Percentiles rank a stretch among this genome's conserved stretches.
Evolutionary conservation across 1,140 invertebrate species (phyloP).

Genomic region (Trigoniulus corallinus): DNA sequence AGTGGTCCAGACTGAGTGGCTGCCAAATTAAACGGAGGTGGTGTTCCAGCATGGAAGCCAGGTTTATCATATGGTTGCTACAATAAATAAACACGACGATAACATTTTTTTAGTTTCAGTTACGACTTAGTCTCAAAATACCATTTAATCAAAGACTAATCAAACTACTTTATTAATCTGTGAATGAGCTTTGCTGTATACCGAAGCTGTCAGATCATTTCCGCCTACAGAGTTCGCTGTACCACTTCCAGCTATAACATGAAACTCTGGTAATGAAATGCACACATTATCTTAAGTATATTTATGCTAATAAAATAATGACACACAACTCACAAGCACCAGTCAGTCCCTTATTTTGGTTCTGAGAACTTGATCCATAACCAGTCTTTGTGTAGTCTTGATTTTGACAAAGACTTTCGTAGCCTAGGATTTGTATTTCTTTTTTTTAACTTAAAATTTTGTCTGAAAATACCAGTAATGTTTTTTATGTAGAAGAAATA

Average conservation of each 20-base stretch:
- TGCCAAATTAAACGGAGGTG: slow-evolving; percentile 56
- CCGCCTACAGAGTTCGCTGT: slow-evolving; percentile 23
- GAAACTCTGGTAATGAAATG: not conserved
- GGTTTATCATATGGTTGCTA: slow-evolving; percentile 64
- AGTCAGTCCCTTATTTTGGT: slow-evolving; percentile 33
- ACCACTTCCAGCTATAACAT: not conserved
- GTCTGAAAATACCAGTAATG: not conserved
- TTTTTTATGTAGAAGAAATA: not conserved
- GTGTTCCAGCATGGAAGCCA: slow-evolving; percentile 63
- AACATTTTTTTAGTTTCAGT: no score
- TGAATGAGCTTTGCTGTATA: slow-evolving; percentile 50
- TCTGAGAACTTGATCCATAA: slow-evolving; percentile 33
- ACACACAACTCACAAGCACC: slow-evolving; percentile 20
- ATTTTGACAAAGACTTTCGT: slow-evolving; percentile 40
- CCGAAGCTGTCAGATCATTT: slow-evolving; percentile 37
- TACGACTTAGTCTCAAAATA: no score
- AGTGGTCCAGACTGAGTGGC: slow-evolving; percentile 52
- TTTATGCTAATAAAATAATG: slow-evolving; percentile 8
- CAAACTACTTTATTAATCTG: slow-evolving; percentile 55
- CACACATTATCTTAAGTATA: not conserved
- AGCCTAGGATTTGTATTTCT: slow-evolving; percentile 24
- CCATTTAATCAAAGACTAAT: slow-evolving; percentile 21
- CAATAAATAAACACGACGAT: no score
- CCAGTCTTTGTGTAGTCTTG: slow-evolving; percentile 39
- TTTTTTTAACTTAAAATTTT: no score